Base-by-base conservation (phyloP, 2,113 vertebrate species). In the Catagonus wagneri region DNA sequence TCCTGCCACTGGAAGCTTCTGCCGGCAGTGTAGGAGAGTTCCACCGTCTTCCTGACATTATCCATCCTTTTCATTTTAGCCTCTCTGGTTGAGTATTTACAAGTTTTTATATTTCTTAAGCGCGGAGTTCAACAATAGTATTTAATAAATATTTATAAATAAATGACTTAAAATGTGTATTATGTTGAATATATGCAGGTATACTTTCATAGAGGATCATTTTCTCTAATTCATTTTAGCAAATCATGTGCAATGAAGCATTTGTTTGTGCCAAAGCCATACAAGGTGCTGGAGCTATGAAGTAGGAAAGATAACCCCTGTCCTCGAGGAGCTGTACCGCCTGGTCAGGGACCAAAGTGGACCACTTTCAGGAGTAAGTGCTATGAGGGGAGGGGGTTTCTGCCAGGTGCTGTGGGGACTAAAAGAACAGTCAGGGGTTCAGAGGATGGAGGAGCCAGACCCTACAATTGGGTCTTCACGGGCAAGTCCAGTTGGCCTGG, bases 101-200 rank as follows among this genome's bases (percentile, higher is more conserved):
- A 72, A 94, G 44, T 95, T 71, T 84, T 76, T 6, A 3, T 83
- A 36, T 60, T 83, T 94, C 19, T 93, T 86, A 90, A 81, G 22
- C 39, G 22, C 61, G 36, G 75, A 84, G 58, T 84, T 92, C 50
- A 85, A 93, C 66, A 60, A 20, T 50, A 44, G 8, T 83, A 83
- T 58, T 81, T 83, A 96, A 95, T 83, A 96, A 95, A 92, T 83
- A 65, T 75, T 90, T 92, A 58, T n/a, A 66, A 7, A 34, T 69
- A 84, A 93, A 79, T 76, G 36, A 69, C n/a, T 80, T 39, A 92
- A 80, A 69, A 27, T 90, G n/a, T 79, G 54, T 93, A 60, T 87
- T 74, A 15, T 95, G 63, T 92, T 74, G 44, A 93, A n/a, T 65
- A 39, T 93, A 10, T 34, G 44, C 29, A 27, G 11, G 52, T 83